These are phyloP conservation scores for Indicator maculatus DNA, from an alignment of 2,113 vertebrate species.

Conservation along the genomic window DNA sequence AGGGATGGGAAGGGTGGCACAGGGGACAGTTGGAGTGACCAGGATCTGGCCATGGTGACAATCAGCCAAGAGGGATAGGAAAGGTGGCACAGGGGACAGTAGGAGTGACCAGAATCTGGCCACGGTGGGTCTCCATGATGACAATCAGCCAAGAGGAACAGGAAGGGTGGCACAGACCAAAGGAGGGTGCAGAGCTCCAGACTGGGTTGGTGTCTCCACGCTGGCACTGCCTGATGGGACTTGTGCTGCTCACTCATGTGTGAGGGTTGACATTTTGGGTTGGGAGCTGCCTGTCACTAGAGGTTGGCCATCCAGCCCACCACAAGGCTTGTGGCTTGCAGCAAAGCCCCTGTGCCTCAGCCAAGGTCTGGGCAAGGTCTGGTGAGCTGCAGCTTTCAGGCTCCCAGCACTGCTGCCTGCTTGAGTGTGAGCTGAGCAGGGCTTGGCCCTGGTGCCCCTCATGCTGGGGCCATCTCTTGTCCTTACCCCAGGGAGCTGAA, in stretches of 20 bases:
- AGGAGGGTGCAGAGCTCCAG: not conserved
- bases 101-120: not conserved
- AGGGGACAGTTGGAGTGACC: not conserved
- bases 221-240: rapidly evolving
- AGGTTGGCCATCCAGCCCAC: not conserved
- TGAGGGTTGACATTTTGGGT: slow-evolving; percentile 35
- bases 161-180: not conserved
- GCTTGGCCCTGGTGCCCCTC: rapidly evolving
- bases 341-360: not conserved
- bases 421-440: not conserved
- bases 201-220: not conserved
- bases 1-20: not conserved
- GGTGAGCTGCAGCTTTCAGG: rapidly evolving
- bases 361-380: not conserved
- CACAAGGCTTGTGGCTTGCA: not conserved
- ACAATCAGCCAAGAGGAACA: not conserved
- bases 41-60: no score
- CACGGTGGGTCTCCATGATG: not conserved
- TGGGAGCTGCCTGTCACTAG: not conserved
- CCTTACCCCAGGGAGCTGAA: not conserved
- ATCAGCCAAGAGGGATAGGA: no score
- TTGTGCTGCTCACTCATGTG: not conserved
- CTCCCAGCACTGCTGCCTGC: rapidly evolving
- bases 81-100: rapidly evolving
- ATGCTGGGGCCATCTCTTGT: rapidly evolving